Evolutionary conservation across 2,888 invertebrate species (phyloP).

Genomic region (Morpho helenor): DNA sequence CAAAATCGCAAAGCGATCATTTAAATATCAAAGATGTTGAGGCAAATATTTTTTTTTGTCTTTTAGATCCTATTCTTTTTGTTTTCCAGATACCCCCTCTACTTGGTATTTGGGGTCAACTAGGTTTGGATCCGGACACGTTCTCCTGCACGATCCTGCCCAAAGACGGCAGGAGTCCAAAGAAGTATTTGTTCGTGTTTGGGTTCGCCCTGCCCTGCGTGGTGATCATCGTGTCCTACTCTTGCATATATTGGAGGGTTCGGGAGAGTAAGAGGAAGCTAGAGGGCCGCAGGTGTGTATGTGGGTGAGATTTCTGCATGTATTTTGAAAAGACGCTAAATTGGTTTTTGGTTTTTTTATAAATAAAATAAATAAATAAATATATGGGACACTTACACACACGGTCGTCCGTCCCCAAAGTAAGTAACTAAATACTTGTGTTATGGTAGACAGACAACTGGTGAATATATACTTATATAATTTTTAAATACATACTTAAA

Average conservation of each 20-base stretch:
- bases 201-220: slow-evolving; percentile 91
- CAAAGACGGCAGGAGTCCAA: slow-evolving; percentile 88
- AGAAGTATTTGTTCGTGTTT: slow-evolving; percentile 89
- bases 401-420: too few relatives aligned
- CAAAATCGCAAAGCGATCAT: too few relatives aligned
- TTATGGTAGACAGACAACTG: too few relatives aligned
- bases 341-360: too few relatives aligned
- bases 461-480: too few relatives aligned
- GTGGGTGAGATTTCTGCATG: slow-evolving; percentile 53
- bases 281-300: slow-evolving; percentile 83
- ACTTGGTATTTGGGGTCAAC: slow-evolving; percentile 89
- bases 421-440: too few relatives aligned
- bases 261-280: slow-evolving; percentile 85
- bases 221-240: slow-evolving; percentile 91
- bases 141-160: slow-evolving; percentile 93
- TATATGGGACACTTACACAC: too few relatives aligned
- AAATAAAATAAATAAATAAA: too few relatives aligned
- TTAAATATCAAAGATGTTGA: too few relatives aligned
- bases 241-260: slow-evolving; percentile 91
- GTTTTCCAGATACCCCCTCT: slow-evolving; percentile 85
- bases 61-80: not conserved
- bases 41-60: not conserved
- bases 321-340: too few relatives aligned
- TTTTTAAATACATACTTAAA: too few relatives aligned
- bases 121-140: slow-evolving; percentile 88